These are phyloP conservation scores for Caenorhabditis japonica DNA, from an alignment of 2,888 invertebrate species.

Conservation along the genomic window DNA sequence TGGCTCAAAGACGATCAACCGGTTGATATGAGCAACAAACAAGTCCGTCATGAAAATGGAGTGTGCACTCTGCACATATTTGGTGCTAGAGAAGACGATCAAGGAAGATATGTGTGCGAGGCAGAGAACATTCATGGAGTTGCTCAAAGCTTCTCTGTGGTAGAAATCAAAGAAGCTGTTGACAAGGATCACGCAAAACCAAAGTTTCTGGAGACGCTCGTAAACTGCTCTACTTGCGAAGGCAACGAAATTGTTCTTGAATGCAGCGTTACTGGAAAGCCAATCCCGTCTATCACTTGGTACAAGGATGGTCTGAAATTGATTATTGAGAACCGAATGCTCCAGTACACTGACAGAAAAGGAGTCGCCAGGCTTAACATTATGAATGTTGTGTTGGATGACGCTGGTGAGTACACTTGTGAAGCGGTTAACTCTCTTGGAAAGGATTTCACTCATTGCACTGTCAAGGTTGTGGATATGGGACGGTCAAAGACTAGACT, in stretches of 20 bases:
- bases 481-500: slow-evolving; percentile 54
- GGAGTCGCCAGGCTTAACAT: slow-evolving; percentile 74
- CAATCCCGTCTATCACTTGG: slow-evolving; percentile 67
- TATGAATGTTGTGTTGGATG: slow-evolving; percentile 69
- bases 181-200: slow-evolving; percentile 67
- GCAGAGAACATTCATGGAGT: slow-evolving; percentile 67
- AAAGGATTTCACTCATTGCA: slow-evolving; percentile 75
- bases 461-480: slow-evolving; percentile 70
- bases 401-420: slow-evolving; percentile 75
- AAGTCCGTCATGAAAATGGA: slow-evolving; percentile 80
- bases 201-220: slow-evolving; percentile 70
- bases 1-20: slow-evolving; percentile 75
- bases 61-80: slow-evolving; percentile 96
- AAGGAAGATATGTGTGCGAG: slow-evolving; percentile 93
- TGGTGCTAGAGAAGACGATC: slow-evolving; percentile 92
- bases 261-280: slow-evolving; percentile 70
- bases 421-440: slow-evolving; percentile 73
- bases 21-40: slow-evolving; percentile 59
- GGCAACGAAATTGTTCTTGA: slow-evolving; percentile 72
- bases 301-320: slow-evolving; percentile 76
- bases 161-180: slow-evolving; percentile 61
- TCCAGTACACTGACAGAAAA: slow-evolving; percentile 74
- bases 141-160: slow-evolving; percentile 54
- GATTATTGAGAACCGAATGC: slow-evolving; percentile 73
- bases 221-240: slow-evolving; percentile 70